Conservation (phyloP, 2,888 invertebrate species). For the Lasioglossum vierecki region DNA sequence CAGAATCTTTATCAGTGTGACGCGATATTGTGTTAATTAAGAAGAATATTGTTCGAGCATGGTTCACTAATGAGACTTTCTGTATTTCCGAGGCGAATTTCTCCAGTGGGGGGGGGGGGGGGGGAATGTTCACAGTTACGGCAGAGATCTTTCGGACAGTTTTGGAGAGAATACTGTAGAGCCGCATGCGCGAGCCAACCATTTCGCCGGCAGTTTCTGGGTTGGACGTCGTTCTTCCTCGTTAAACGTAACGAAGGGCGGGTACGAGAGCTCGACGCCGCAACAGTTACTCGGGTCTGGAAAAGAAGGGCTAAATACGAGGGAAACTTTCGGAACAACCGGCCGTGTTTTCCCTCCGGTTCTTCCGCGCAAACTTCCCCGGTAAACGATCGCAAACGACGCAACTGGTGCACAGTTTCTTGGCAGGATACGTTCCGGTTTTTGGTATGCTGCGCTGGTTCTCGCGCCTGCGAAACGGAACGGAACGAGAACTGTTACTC, state of each 20-base stretch:
- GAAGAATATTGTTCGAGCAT: no score
- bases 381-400: conserved; percentile 10
- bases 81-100: no score
- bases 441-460: neutral
- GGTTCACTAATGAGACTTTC: no score
- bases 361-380: conserved; percentile 23
- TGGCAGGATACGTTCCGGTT: conserved; percentile 12
- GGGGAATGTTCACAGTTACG: neutral
- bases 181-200: neutral
- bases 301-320: neutral
- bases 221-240: conserved; percentile 22
- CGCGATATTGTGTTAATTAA: no score
- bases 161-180: neutral
- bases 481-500: neutral
- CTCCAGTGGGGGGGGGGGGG: no score
- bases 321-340: conserved; percentile 20
- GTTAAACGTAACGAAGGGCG: conserved; percentile 30
- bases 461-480: neutral
- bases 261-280: neutral
- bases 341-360: conserved; percentile 5
- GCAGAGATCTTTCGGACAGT: neutral
- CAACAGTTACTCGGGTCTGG: conserved; percentile 2
- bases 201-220: neutral
- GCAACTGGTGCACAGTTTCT: conserved; percentile 42
- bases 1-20: no score